These are phyloP conservation scores for Drosophila truncata DNA, from an alignment of 1,140 invertebrate genomes.

Conservation along the genomic window DNA sequence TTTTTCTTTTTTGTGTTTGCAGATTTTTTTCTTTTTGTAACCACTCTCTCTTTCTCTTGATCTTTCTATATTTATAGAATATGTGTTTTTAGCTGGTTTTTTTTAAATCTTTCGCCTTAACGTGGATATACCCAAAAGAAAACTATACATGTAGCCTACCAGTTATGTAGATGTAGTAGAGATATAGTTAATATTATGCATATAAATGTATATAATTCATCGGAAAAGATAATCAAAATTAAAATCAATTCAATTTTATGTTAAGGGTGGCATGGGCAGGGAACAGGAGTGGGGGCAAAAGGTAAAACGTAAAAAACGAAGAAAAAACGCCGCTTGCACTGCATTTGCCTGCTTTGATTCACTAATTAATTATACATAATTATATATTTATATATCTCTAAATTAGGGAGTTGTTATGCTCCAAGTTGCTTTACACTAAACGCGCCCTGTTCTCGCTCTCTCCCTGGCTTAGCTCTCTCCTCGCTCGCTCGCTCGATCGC, in stretches of 20 bases:
- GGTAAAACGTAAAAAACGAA: conserved; percentile 55
- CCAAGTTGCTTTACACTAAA: conserved; percentile 52
- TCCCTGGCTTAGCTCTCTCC: conserved; percentile 7
- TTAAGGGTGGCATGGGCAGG: conserved; percentile 10
- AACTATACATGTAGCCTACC: conserved; percentile 48
- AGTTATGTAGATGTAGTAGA: conserved; percentile 40
- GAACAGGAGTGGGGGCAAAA: conserved; percentile 20
- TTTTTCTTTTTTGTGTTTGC: conserved; percentile 41
- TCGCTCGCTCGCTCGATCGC: background rate
- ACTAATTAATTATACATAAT: conserved; percentile 67
- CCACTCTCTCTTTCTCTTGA: conserved; percentile 19
- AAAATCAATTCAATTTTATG: conserved; percentile 62
- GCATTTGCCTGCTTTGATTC: conserved; percentile 72
- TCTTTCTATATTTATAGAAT: conserved; percentile 46
- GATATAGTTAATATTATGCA: conserved; percentile 58
- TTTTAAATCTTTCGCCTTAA: conserved; percentile 22
- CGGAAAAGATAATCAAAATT: conserved; percentile 51
- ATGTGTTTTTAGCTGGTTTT: conserved; percentile 37
- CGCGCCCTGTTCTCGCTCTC: conserved; percentile 27
- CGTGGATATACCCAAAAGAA: conserved; percentile 35
- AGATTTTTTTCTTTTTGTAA: conserved; percentile 33
- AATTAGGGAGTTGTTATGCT: conserved; percentile 46
- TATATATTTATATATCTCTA: conserved; percentile 36
- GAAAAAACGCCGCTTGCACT: conserved; percentile 67
- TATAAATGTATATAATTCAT: conserved; percentile 58